Base-by-base conservation (phyloP, 2,797 vertebrate species). In the Aulostomus chinensis region DNA sequence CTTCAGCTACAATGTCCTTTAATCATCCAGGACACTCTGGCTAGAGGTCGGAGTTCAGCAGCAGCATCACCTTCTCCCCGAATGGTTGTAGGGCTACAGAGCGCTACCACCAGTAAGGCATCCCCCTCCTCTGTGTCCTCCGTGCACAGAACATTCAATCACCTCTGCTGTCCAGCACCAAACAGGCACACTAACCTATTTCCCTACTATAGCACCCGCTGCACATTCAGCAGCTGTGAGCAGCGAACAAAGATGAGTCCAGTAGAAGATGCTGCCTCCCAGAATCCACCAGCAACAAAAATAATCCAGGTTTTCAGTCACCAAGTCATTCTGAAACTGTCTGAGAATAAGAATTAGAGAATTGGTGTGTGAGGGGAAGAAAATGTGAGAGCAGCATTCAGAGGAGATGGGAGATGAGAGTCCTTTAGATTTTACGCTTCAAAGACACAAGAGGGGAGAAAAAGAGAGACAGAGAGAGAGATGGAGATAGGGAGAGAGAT, bases 181-280 rank as follows among this genome's bases (percentile, higher is more conserved):
- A 64, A 65, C 68, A 84, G 80, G 72, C 86, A 88, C 86, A 88
- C 84, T 83, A 88, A 88, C 86, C 88, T 84, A 83, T 80, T 81
- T 87, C 82, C 80, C 76, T 62, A 77, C 76, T 49, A n/a, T n/a
- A 61, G 60, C 73, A 57, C 59, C 58, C 39, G 31, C 47, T 34
- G 59, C 43, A 42, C 68, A 62, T 26, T 77, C 76, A 79, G 84
- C 80, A 73, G 73, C 68, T 60, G 68, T 43, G 32, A 59, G 47
- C 47, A 14, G 39, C 47, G 81, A 81, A 87, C 84, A 85, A 88
- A 87, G 86, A 84, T 79, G 71, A 80, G 45, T 77, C 80, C 58
- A 21, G 62, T 13, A 5, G 64, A 70, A 46, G 53, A 55, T 45
- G 34, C 38, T 8, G 53, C 46, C 57, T 76, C 41, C 40, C 14